Evolutionary conservation across 2,113 vertebrate species (phyloP).

Genomic region (Osmerus eperlanus): DNA sequence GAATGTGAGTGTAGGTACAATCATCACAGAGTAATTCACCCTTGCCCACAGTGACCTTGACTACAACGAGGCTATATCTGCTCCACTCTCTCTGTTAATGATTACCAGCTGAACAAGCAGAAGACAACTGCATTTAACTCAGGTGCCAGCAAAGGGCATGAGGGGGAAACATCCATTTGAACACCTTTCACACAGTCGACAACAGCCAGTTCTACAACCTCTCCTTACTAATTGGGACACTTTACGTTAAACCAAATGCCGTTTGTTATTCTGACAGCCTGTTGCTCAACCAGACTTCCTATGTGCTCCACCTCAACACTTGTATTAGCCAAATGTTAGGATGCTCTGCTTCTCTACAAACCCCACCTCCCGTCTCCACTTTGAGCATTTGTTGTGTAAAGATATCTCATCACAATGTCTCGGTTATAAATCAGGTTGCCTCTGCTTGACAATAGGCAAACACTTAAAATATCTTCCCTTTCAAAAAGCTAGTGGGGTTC

Average conservation of each 20-base stretch:
- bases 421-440: slow-evolving; percentile 7
- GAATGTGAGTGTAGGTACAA: slow-evolving; percentile 23
- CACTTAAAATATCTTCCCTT: neutral
- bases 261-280: neutral
- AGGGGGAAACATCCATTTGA: slow-evolving; percentile 23
- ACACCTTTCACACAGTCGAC: neutral
- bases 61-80: slow-evolving; percentile 44
- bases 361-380: too few relatives aligned
- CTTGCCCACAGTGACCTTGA: slow-evolving; percentile 53
- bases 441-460: neutral
- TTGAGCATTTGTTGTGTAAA: neutral
- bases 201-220: too few relatives aligned
- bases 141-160: neutral
- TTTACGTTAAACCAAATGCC: neutral
- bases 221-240: too few relatives aligned
- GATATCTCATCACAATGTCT: neutral
- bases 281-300: too few relatives aligned
- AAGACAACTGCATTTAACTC: slow-evolving; percentile 18
- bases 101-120: slow-evolving; percentile 50
- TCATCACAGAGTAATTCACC: slow-evolving; percentile 25
- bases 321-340: neutral
- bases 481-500: slow-evolving; percentile 8
- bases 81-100: slow-evolving; percentile 58
- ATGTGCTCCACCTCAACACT: too few relatives aligned
- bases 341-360: too few relatives aligned